Evolutionary conservation across 2,797 vertebrate genomes (phyloP), one percentile per base, ranked within the genome.

Genomic region (Phylloscopus collybita): DNA sequence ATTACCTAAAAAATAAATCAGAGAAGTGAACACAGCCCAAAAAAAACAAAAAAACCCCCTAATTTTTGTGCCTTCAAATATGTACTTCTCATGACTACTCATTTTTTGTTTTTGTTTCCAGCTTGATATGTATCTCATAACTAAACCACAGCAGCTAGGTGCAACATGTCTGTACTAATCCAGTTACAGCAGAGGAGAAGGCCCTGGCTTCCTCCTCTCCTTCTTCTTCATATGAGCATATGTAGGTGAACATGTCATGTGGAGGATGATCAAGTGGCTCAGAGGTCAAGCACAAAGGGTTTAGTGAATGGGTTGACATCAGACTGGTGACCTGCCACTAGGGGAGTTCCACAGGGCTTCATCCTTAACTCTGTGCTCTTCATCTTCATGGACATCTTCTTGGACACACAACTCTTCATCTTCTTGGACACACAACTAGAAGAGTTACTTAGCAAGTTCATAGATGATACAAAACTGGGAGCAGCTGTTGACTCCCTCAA

Each of bases 301-400:
- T 11, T 2, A 42, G 20, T 30, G 42, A 30, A 30, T 21, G 21
- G 7, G 10, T 17, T 42, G 51, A 26, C 11, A 21, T 2, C 51
- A 34, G 34, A 25, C 5, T 21, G 34, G 7, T 20, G 9, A 66
- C 17, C 17, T 66, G 44, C 34, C 36, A 42, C 20, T 25, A 5
- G 5, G 0, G 3, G 30, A 2, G 3, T 2, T 47, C 20, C 30
- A 42, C 36, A 14, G 34, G 29, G 10, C 60, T 50, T 11, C 51
- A 50, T 42, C 3, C 20, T 84, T 4, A 4, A 21, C 4, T 4
- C 25, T 57, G 13, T 17, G 36, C 30, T 60, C 60, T 57, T 71
- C 38, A 26, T 26, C n/a, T 44, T 21, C 44, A 34, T 34, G 34
- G 34, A 34, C 34, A 34, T 34, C 34, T 34, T 34, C 13, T 49